Conservation (phyloP, 2,113 vertebrate species). For the Nipponia nippon region DNA sequence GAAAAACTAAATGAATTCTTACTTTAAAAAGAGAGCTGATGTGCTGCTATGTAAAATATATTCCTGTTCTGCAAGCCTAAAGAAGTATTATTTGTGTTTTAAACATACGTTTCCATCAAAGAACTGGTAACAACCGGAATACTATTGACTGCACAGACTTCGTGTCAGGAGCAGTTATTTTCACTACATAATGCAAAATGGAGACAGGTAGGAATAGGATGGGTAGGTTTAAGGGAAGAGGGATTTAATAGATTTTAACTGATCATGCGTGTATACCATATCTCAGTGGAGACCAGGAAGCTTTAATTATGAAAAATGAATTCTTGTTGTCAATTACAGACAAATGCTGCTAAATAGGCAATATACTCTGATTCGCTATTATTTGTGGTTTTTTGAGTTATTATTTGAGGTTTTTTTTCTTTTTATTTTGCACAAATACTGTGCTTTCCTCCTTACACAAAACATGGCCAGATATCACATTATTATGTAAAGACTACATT, state of each 20-base stretch:
- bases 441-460: not conserved
- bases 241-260: not conserved
- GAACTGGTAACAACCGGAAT: not conserved
- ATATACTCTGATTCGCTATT: not conserved
- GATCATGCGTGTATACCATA: not conserved
- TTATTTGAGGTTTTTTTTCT: no score
- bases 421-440: not conserved
- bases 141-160: not conserved
- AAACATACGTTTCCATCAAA: not conserved
- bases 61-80: not conserved
- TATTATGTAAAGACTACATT: not conserved
- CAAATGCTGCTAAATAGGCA: not conserved
- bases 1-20: not conserved
- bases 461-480: not conserved
- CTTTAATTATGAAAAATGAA: not conserved
- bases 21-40: not conserved
- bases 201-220: not conserved
- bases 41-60: not conserved
- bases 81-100: not conserved
- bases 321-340: not conserved
- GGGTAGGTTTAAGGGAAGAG: not conserved
- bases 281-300: not conserved
- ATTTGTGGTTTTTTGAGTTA: not conserved
- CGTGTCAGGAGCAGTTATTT: not conserved
- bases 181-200: not conserved